Percentiles rank a stretch among this genome's conserved stretches.
Conservation (phyloP, 2,888 invertebrate genomes). For the Ametastegia equiseti region DNA sequence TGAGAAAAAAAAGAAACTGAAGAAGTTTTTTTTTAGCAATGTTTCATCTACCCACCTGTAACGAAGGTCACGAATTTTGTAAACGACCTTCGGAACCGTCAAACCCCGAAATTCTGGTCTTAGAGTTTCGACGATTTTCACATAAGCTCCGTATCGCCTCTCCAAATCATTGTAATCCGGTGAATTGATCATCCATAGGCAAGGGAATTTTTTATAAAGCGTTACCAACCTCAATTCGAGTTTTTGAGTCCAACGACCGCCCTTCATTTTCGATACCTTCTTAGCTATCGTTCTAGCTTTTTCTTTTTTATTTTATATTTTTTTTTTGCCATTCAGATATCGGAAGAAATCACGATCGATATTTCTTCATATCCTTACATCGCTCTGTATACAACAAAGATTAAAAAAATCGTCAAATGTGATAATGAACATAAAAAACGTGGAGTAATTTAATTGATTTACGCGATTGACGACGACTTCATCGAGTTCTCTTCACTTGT, state of each 20-base stretch:
- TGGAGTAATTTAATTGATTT: background rate
- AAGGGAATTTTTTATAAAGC: slow-evolving; percentile 26
- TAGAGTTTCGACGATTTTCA: slow-evolving; percentile 29
- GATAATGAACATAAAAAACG: background rate
- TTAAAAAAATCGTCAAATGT: background rate
- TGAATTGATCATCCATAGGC: slow-evolving; percentile 22
- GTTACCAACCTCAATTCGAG: background rate
- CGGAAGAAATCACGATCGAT: background rate
- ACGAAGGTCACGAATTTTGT: slow-evolving; percentile 28
- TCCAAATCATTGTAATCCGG: slow-evolving; percentile 30
- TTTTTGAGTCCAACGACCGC: slow-evolving; percentile 16
- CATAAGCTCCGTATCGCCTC: slow-evolving; percentile 29
- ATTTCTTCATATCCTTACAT: background rate
- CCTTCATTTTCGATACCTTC: background rate
- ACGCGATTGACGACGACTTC: background rate
- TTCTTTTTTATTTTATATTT: background rate
- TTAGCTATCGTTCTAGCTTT: background rate
- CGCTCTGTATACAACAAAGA: background rate
- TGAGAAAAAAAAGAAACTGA: background rate
- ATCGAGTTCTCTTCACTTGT: background rate
- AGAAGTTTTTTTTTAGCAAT: background rate
- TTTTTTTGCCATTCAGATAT: background rate
- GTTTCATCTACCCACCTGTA: slow-evolving; percentile 9
- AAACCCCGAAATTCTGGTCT: slow-evolving; percentile 2
- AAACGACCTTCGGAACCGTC: slow-evolving; percentile 27